phyloP scores from a whole-genome alignment of 1,140 invertebrate species.

The Pseudoatta argentina region DNA sequence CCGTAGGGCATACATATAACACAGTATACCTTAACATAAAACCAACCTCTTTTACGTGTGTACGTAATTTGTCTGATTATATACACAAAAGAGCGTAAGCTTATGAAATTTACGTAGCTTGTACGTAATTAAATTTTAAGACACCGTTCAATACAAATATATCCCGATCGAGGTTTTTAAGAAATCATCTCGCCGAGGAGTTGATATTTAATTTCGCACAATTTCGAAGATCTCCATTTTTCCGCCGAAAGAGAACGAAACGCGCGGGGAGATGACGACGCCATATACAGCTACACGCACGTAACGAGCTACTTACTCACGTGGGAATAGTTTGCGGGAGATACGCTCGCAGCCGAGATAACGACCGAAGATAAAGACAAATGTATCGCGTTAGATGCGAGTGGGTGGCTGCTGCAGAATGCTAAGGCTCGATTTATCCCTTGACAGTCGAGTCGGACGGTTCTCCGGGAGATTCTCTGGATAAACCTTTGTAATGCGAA shows the following conservation, averaged over 20 bases:
- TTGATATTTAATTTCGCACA: background rate
- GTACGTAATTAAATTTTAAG: background rate
- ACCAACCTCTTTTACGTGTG: background rate
- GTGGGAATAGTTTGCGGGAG: slow-evolving; percentile 60
- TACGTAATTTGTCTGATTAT: background rate
- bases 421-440: slow-evolving; percentile 60
- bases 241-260: background rate
- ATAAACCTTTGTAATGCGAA: slow-evolving; percentile 40
- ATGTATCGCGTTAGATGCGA: slow-evolving; percentile 59
- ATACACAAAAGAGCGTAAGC: background rate
- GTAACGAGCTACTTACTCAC: slow-evolving; percentile 60
- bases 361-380: slow-evolving; percentile 64
- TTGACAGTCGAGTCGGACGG: slow-evolving; percentile 37
- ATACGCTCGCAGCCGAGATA: slow-evolving; percentile 56
- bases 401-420: slow-evolving; percentile 34
- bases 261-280: slow-evolving; percentile 19
- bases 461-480: slow-evolving; percentile 3
- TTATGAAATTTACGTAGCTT: background rate
- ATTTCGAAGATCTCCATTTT: slow-evolving; percentile 5
- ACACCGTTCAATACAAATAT: background rate
- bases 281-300: slow-evolving; percentile 25
- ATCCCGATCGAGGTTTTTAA: background rate
- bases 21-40: background rate
- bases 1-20: background rate
- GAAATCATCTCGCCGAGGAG: background rate